Conservation (phyloP, 2,113 vertebrate species). For the Pimephales promelas region DNA sequence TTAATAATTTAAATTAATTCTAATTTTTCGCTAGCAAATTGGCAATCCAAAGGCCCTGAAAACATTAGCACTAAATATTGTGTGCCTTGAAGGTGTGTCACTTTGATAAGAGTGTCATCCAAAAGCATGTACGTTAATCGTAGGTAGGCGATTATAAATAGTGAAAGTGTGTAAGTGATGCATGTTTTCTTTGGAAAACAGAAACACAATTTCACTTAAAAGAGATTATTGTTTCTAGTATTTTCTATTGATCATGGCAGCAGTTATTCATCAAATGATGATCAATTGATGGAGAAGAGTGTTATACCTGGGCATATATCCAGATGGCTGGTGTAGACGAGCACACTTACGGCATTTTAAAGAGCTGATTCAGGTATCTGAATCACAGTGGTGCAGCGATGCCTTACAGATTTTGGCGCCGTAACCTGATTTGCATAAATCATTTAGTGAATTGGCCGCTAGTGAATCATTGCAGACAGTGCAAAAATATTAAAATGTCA, state of each 20-base stretch:
- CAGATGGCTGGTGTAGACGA: constrained; percentile 9
- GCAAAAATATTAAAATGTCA: background rate
- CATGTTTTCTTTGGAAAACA: too few species aligned
- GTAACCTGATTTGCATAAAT: background rate
- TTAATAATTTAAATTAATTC: background rate
- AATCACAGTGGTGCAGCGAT: background rate
- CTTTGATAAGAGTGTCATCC: background rate
- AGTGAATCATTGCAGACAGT: background rate
- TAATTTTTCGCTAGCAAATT: background rate
- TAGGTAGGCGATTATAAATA: background rate
- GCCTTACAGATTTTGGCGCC: background rate
- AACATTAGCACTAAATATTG: background rate
- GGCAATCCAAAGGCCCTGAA: background rate
- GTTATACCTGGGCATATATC: background rate
- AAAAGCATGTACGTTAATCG: background rate
- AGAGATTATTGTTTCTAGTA: background rate
- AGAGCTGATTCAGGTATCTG: constrained; percentile 12
- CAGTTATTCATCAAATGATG: constrained; percentile 9
- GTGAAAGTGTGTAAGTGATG: background rate
- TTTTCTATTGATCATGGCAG: constrained; percentile 11
- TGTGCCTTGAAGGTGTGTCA: background rate
- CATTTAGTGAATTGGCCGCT: background rate
- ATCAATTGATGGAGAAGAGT: background rate
- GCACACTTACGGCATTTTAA: background rate
- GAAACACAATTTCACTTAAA: constrained; percentile 1